Conservation (phyloP, 1,140 invertebrate genomes). For the Cherax destructor region DNA sequence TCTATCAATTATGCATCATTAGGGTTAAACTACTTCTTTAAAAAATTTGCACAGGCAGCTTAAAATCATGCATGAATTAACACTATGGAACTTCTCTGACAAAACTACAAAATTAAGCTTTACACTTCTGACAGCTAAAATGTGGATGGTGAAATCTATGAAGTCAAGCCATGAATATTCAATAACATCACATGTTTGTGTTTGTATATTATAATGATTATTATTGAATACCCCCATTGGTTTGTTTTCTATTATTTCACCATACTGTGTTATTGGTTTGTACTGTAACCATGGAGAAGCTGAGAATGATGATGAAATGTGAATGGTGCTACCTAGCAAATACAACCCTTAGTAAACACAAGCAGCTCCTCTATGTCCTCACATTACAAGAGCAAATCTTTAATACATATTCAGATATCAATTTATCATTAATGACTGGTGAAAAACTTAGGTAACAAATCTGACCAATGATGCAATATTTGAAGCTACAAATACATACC, state of each 20-base stretch:
- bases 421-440: background rate
- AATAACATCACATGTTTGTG: conserved; percentile 41
- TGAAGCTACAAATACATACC: background rate
- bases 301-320: conserved; percentile 59
- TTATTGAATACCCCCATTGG: conserved; percentile 11
- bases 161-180: conserved; percentile 1
- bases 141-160: conserved; percentile 51
- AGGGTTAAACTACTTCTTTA: conserved; percentile 45
- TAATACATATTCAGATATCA: background rate
- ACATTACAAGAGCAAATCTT: background rate
- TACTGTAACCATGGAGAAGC: conserved; percentile 69
- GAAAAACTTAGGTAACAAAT: background rate
- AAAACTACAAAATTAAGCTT: conserved; percentile 62
- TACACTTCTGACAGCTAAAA: conserved; percentile 60
- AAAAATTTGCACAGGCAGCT: conserved; percentile 62
- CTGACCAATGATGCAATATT: background rate
- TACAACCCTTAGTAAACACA: conserved; percentile 41
- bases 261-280: conserved; percentile 65
- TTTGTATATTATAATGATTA: conserved; percentile 23
- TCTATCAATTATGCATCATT: conserved; percentile 60
- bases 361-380: conserved; percentile 15
- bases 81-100: conserved; percentile 34
- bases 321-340: conserved; percentile 50
- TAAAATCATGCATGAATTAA: conserved; percentile 59
- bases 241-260: conserved; percentile 37